These are phyloP conservation scores for Acleris laterana DNA, from an alignment of 2,888 invertebrate species.

Conservation along the genomic window DNA sequence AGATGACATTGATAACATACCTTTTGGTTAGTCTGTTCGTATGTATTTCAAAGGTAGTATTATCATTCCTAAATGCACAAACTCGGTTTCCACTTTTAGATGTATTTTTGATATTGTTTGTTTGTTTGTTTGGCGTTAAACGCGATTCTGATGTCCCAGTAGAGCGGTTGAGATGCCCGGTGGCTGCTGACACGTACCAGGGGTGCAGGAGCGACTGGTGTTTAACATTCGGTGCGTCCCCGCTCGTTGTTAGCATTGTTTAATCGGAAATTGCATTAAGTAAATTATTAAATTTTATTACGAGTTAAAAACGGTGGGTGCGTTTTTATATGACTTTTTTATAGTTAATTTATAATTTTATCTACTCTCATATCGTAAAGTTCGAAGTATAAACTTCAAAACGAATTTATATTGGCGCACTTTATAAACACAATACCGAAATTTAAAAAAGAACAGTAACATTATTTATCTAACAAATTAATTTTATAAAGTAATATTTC, in stretches of 20 bases:
- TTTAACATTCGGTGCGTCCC: no score
- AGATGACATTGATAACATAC: background rate
- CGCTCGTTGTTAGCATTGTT: no score
- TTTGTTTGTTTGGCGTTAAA: slow-evolving; percentile 26
- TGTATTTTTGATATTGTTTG: slow-evolving; percentile 33
- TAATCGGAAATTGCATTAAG: slow-evolving; percentile 14
- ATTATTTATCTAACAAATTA: no score
- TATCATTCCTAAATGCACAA: slow-evolving; percentile 34
- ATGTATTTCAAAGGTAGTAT: slow-evolving; percentile 10
- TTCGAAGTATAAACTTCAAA: no score
- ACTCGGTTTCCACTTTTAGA: slow-evolving; percentile 31
- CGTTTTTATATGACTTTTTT: slow-evolving; percentile 25
- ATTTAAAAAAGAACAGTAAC: no score
- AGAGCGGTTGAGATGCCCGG: background rate
- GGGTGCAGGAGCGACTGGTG: no score
- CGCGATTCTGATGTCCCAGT: slow-evolving; percentile 1
- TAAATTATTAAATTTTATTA: slow-evolving; percentile 20
- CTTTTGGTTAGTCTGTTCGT: background rate
- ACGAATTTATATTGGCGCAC: no score
- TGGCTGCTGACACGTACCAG: no score
- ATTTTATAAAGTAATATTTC: no score
- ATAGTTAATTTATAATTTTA: slow-evolving; percentile 31
- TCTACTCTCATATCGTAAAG: no score
- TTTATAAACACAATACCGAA: no score
- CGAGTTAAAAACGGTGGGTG: slow-evolving; percentile 24